Evolutionary conservation across 2,113 vertebrate species (phyloP), one percentile per base, ranked within the genome.

Genomic region (Seriola rivoliana): DNA sequence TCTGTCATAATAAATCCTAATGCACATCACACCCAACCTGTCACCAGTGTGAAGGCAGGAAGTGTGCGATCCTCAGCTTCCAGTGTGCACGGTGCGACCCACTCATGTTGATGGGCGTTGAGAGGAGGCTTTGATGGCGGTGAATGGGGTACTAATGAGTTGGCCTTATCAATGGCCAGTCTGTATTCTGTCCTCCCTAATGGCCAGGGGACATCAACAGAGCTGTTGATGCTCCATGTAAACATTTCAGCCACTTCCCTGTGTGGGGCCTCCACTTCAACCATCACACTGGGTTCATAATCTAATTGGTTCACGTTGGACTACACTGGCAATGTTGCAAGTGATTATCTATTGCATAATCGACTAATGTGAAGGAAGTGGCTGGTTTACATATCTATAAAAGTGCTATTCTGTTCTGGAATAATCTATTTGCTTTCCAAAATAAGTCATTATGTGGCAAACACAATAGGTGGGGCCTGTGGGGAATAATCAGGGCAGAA

Each of bases 141-240:
- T 90, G 92, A 90, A 91, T 83, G 75, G 92, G 72, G 82, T 94
- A 91, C 90, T 93, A 93, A 94, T 93, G 92, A 94, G 91, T 87
- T 63, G 76, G 85, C 75, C 87, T 91, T 74, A 92, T 93, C 90
- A 92, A 94, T 92, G 90, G 84, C 82, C 25, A 7, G 84, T 82
- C 85, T 92, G 92, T 94, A 23, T 86, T 91, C 85, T 79, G 93
- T 72, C 76, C 78, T 89, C 70, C 42, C 77, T 91, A 90, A 93
- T 86, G 88, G 88, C 79, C 79, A 63, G 65, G 70, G 72, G 69
- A 78, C 86, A 74, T 75, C 80, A 75, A 84, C 79, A 75, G 74
- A 62, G 78, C 82, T 82, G 84, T 73, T 82, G 87, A 91, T 79
- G 86, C 57, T 71, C 58, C 89, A 81, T 89, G 88, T 90, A 89